These are phyloP conservation scores for Cottus gobio DNA, from an alignment of 2,113 vertebrate genomes.

Conservation along the genomic window DNA sequence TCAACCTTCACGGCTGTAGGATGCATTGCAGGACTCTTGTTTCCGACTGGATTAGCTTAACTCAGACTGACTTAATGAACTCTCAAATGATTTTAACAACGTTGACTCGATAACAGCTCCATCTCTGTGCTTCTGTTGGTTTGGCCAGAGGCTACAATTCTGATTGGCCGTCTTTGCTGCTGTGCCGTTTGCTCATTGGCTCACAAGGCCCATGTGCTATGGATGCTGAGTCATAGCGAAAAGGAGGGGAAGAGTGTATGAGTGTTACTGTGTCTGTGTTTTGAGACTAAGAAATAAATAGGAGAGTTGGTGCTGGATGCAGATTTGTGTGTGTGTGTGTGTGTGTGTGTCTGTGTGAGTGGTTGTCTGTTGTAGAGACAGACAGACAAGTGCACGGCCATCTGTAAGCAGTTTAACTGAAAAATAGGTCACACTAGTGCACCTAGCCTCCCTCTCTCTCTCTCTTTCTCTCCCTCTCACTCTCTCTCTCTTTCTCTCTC, in stretches of 20 bases:
- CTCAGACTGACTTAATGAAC: background rate
- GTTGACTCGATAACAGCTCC: slow-evolving; percentile 12
- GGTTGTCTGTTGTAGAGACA: slow-evolving; percentile 55
- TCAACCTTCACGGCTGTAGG: no score
- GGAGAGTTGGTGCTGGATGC: slow-evolving; percentile 59
- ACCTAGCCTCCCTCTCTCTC: slow-evolving; percentile 40
- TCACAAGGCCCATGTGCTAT: slow-evolving; percentile 53
- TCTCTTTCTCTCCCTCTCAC: background rate
- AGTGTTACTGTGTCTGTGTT: slow-evolving; percentile 61
- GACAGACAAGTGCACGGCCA: slow-evolving; percentile 49
- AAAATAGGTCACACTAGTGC: slow-evolving; percentile 68
- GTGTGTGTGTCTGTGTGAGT: slow-evolving; percentile 35
- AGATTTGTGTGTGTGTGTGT: slow-evolving; percentile 66
- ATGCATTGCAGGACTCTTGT: background rate
- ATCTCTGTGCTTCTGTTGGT: slow-evolving; percentile 34
- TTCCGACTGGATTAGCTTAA: background rate
- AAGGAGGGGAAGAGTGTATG: slow-evolving; percentile 31
- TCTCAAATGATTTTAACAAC: background rate
- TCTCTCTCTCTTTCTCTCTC: slow-evolving; percentile 21
- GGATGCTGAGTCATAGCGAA: slow-evolving; percentile 68
- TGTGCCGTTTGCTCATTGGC: slow-evolving; percentile 59
- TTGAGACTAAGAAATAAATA: slow-evolving; percentile 59
- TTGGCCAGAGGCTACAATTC: slow-evolving; percentile 33
- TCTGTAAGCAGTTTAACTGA: slow-evolving; percentile 56
- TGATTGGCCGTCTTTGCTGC: slow-evolving; percentile 54